phyloP scores from a whole-genome alignment of 2,888 invertebrate genomes.

The Phasia obesa region DNA sequence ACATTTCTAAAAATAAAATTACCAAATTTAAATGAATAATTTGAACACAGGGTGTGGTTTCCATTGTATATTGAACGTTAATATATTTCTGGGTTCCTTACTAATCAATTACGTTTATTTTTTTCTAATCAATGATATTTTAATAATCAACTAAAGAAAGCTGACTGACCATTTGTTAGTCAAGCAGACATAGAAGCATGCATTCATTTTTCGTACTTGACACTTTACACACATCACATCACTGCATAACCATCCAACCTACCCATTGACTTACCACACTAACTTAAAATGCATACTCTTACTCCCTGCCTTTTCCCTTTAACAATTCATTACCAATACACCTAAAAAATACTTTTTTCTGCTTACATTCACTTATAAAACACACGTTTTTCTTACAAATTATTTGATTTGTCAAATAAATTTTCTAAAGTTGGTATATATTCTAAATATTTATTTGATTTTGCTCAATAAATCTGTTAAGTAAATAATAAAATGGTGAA shows the following conservation, averaged over 20 bases:
- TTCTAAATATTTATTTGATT: background rate
- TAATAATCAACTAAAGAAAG: conserved; percentile 19
- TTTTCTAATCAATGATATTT: conserved; percentile 51
- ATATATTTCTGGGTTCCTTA: background rate
- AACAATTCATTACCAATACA: conserved; percentile 32
- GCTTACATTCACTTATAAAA: conserved; percentile 54
- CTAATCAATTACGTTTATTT: background rate
- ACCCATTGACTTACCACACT: conserved; percentile 37
- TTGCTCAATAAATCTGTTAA: background rate
- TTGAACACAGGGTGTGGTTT: conserved; percentile 53
- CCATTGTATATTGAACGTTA: background rate
- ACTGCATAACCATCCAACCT: conserved; percentile 43
- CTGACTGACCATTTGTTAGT: conserved; percentile 5
- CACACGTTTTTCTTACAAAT: conserved; percentile 48
- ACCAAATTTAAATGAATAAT: background rate
- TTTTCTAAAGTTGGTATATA: background rate
- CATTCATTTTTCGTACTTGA: conserved; percentile 45
- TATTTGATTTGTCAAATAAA: background rate
- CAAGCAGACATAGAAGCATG: conserved; percentile 25
- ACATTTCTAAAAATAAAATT: conserved; percentile 84
- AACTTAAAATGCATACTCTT: conserved; percentile 50
- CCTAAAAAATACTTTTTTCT: conserved; percentile 51
- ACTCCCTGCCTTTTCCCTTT: conserved; percentile 32
- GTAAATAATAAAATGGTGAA: background rate
- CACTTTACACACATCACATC: conserved; percentile 48